A percentile compares a stretch with the other conserved stretches of the same genome.
These are phyloP conservation scores for Spodoptera litura DNA, from an alignment of 1,140 invertebrate genomes.

Conservation along the genomic window DNA sequence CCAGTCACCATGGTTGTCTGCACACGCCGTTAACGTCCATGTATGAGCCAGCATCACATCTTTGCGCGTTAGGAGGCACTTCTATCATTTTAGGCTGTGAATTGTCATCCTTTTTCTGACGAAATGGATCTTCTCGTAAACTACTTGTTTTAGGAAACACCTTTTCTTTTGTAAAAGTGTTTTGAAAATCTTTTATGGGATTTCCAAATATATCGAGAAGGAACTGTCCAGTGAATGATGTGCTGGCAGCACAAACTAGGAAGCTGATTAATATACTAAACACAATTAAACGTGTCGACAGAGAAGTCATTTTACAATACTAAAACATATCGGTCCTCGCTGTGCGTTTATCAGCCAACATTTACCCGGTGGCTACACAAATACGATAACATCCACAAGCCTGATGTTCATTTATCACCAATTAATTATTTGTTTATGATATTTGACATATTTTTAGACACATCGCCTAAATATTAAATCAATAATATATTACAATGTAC, in stretches of 20 bases:
- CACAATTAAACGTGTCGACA: conserved; percentile 69
- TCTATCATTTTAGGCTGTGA: conserved; percentile 68
- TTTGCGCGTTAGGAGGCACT: conserved; percentile 64
- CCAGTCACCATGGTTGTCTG: conserved; percentile 71
- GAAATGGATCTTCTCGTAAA: conserved; percentile 2
- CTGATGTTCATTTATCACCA: conserved; percentile 44
- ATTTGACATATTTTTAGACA: conserved; percentile 18
- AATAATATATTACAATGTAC: conserved; percentile 3
- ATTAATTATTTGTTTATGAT: conserved; percentile 40
- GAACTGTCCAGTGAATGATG: conserved; percentile 61
- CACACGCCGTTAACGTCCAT: conserved; percentile 73
- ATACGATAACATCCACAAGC: conserved; percentile 46
- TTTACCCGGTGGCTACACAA: conserved; percentile 53
- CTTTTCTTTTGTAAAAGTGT: conserved; percentile 49
- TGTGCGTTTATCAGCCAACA: conserved; percentile 65
- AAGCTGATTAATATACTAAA: conserved; percentile 67
- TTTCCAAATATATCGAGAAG: conserved; percentile 71
- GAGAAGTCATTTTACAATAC: conserved; percentile 71
- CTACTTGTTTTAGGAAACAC: background rate
- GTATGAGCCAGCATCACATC: conserved; percentile 60
- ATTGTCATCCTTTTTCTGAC: background rate
- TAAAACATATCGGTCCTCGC: conserved; percentile 48
- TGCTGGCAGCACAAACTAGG: conserved; percentile 55
- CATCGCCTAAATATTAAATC: conserved; percentile 18
- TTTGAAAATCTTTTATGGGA: conserved; percentile 69